Conservation (phyloP, 2,888 invertebrate genomes). For the Cerastis rubricosa region DNA sequence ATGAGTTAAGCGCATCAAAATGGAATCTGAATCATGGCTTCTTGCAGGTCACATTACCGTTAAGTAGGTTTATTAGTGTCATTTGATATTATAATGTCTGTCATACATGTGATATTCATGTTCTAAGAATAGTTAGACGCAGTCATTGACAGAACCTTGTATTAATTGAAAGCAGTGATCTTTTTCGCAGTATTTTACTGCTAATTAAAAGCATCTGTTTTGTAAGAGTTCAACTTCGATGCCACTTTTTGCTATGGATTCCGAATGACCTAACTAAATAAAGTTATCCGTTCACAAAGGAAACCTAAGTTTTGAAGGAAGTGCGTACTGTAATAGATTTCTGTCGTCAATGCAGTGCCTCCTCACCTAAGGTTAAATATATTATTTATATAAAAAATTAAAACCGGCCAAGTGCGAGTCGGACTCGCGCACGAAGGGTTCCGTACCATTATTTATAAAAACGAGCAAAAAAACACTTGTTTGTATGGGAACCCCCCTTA, state of each 20-base stretch:
- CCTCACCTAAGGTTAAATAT: background rate
- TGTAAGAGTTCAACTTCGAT: background rate
- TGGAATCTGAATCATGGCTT: conserved; percentile 25
- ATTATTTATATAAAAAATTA: no score
- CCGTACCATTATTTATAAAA: no score
- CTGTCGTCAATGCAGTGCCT: background rate
- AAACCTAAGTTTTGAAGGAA: background rate
- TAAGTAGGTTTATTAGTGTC: conserved; percentile 15
- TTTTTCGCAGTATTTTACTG: conserved; percentile 2
- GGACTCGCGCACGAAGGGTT: no score
- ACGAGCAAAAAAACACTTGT: no score
- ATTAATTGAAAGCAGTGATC: background rate
- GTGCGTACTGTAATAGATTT: background rate
- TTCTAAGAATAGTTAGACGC: conserved; percentile 16
- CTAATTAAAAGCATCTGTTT: conserved; percentile 17
- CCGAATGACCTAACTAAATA: background rate
- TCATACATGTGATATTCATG: background rate
- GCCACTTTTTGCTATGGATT: no score
- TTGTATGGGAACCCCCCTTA: no score
- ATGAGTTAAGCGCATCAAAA: conserved; percentile 43
- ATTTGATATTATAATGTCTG: conserved; percentile 16
- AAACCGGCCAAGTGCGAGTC: no score
- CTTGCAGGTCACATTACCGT: conserved; percentile 28
- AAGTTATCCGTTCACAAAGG: background rate
- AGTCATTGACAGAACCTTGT: conserved; percentile 12